These are phyloP conservation scores for Melanogrammus aeglefinus DNA, from an alignment of 2,797 vertebrate species.

Conservation along the genomic window DNA sequence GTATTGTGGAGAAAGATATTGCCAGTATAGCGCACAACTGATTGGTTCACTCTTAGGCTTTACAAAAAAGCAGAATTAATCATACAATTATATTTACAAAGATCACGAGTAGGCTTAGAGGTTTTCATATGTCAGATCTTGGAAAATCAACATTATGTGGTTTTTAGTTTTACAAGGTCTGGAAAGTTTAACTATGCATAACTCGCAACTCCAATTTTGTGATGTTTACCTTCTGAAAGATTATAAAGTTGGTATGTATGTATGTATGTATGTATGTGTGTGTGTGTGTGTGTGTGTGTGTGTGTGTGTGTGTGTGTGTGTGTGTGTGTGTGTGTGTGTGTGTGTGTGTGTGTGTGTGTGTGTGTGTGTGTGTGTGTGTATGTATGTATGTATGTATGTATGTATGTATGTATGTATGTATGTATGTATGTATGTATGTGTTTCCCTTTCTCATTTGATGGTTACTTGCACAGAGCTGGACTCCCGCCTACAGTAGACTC, in stretches of 20 bases:
- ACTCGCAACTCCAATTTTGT: neutral
- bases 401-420: no score
- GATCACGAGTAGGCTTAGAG: neutral
- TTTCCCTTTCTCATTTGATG: conserved; percentile 22
- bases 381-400: no score
- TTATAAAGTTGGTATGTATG: no score
- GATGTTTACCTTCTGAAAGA: neutral
- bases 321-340: no score
- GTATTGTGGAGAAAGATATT: neutral
- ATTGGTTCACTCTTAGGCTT: neutral
- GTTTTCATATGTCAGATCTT: neutral
- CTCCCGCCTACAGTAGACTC: conserved; percentile 30
- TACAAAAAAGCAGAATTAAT: neutral
- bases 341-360: no score
- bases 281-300: no score
- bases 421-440: no score
- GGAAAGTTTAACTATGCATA: neutral
- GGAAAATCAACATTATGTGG: neutral
- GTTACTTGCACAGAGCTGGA: conserved; percentile 37
- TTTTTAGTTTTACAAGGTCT: neutral
- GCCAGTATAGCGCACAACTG: neutral
- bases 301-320: no score
- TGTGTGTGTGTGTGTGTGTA: no score
- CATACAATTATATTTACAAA: neutral
- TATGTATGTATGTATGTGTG: no score